Conservation (phyloP, 2,888 invertebrate species). For the Podotricha telesiphe region DNA sequence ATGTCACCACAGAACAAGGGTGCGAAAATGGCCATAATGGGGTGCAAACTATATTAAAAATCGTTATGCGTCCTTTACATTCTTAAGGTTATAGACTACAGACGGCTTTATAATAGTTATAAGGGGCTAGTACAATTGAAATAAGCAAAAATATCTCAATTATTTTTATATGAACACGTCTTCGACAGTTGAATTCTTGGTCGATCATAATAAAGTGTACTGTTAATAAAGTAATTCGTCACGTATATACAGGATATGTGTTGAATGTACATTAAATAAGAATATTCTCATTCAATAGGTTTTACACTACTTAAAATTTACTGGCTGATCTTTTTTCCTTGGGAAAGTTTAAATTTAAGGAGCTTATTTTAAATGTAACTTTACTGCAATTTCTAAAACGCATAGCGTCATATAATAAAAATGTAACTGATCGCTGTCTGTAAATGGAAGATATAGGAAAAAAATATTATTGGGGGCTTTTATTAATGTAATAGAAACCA, state of each 20-base stretch:
- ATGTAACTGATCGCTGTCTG: too few species aligned
- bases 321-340: neutral
- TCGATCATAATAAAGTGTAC: neutral
- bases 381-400: neutral
- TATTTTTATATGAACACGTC: conserved; percentile 13
- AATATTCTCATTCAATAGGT: neutral
- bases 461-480: too few species aligned
- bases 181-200: conserved; percentile 1
- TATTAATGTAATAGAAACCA: too few species aligned
- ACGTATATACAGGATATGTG: neutral
- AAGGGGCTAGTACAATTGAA: neutral
- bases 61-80: conserved; percentile 76
- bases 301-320: neutral
- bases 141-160: neutral
- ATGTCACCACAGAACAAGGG: conserved; percentile 80
- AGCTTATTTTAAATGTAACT: neutral
- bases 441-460: too few species aligned
- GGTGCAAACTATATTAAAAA: conserved; percentile 81
- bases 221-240: neutral
- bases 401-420: too few species aligned
- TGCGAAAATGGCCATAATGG: conserved; percentile 79
- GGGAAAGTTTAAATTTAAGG: neutral
- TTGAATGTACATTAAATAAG: neutral
- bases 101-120: conserved; percentile 17
- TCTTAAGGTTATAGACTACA: conserved; percentile 73